Evolutionary conservation across 2,113 vertebrate species (phyloP).

Genomic region (Sula dactylatra): DNA sequence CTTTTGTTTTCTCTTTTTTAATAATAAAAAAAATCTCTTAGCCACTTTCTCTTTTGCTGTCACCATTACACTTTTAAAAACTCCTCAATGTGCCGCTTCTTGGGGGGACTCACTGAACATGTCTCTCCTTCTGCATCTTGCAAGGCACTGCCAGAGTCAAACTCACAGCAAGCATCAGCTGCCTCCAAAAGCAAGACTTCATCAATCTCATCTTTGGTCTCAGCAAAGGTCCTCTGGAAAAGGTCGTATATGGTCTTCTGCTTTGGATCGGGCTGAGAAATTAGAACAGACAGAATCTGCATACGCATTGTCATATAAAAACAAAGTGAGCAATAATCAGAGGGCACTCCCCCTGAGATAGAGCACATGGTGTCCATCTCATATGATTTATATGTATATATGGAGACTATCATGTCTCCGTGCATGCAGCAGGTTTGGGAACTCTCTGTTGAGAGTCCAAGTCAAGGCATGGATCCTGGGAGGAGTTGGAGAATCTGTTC

Average conservation of each 20-base stretch:
- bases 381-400: not conserved
- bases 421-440: not conserved
- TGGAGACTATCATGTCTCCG: not conserved
- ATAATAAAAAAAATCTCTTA: not conserved
- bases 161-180: conserved; percentile 71
- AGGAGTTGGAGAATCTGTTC: not conserved
- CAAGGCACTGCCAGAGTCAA: conserved; percentile 16
- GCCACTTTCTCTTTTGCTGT: not conserved
- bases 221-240: conserved; percentile 84
- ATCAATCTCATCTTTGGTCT: conserved; percentile 66
- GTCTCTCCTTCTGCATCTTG: not conserved
- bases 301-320: not conserved
- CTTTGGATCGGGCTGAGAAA: conserved; percentile 72
- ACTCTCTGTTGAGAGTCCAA: not conserved
- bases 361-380: not conserved
- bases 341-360: not conserved
- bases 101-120: conserved; percentile 46
- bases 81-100: conserved; percentile 66
- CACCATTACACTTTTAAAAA: not conserved
- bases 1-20: not conserved
- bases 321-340: not conserved
- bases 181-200: conserved; percentile 75
- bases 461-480: not conserved
- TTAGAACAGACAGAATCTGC: not conserved
- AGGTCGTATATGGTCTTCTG: conserved; percentile 85